Evolutionary conservation across 1,140 invertebrate genomes (phyloP).

Genomic region (Caenorhabditis brenneri): DNA sequence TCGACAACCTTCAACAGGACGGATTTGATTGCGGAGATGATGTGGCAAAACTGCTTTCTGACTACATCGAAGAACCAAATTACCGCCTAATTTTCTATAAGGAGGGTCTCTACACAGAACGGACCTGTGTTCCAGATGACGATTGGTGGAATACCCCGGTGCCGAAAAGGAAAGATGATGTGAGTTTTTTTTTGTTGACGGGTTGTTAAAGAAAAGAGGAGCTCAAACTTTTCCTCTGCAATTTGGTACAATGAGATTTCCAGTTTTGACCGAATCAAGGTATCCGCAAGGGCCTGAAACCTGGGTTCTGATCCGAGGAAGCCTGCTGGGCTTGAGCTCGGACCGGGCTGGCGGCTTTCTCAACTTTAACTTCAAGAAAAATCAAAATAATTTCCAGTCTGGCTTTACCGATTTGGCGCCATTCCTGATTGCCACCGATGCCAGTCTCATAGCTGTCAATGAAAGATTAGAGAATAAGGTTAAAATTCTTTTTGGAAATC

Average conservation of each 20-base stretch:
- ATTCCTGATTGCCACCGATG: constrained; percentile 16
- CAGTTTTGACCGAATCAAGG: no score
- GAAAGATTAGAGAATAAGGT: constrained; percentile 12
- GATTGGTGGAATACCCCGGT: constrained; percentile 38
- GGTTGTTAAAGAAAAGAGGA: neutral
- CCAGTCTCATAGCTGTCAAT: neutral
- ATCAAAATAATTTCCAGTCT: neutral
- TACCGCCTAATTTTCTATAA: neutral
- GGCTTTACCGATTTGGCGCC: constrained; percentile 21
- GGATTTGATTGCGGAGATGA: constrained; percentile 38
- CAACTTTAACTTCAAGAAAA: no score
- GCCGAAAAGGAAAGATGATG: constrained; percentile 36
- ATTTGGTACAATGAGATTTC: no score
- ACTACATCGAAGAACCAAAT: constrained; percentile 31
- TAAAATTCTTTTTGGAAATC: neutral
- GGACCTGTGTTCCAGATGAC: neutral
- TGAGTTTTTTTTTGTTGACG: no score
- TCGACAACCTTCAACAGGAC: constrained; percentile 1
- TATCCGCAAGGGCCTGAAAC: no score
- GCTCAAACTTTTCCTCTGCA: no score
- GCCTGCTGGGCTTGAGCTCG: no score
- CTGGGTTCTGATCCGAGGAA: no score
- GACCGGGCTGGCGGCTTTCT: no score
- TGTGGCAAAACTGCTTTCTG: constrained; percentile 29
- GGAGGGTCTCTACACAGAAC: constrained; percentile 18